Evolutionary conservation across 2,888 invertebrate species (phyloP).

Genomic region (Chelonus formosanus): DNA sequence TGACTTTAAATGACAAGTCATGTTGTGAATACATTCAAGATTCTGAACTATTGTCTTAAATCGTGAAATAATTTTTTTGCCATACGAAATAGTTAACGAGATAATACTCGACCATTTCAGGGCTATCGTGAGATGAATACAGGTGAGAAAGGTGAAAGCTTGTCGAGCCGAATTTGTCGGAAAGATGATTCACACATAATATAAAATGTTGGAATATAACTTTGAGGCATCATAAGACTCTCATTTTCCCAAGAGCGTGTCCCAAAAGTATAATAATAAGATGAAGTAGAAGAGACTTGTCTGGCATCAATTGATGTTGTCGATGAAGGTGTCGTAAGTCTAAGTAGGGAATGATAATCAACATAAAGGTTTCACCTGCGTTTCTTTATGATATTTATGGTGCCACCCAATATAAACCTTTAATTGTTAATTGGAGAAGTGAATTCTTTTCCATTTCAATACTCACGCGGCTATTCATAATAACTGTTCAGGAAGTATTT

Average conservation of each 20-base stretch:
- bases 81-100: too few relatives aligned
- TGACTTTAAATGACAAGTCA: too few relatives aligned
- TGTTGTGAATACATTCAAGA: too few relatives aligned
- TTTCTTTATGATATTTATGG: not conserved
- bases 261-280: not conserved
- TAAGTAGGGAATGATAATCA: not conserved
- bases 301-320: conserved; percentile 1
- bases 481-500: conserved; percentile 19
- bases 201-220: conserved; percentile 3
- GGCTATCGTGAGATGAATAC: not conserved
- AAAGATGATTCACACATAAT: not conserved
- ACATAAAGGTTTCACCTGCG: conserved; percentile 7
- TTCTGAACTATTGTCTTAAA: too few relatives aligned
- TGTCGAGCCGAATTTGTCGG: conserved; percentile 9
- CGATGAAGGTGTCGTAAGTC: conserved; percentile 5
- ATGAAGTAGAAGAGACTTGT: not conserved
- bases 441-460: not conserved
- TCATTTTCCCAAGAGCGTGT: conserved; percentile 1
- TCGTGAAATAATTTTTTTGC: too few relatives aligned
- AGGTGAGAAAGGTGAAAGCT: conserved; percentile 11
- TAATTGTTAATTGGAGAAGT: too few relatives aligned
- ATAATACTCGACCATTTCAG: too few relatives aligned
- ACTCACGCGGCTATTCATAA: not conserved
- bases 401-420: too few relatives aligned
- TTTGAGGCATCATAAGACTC: not conserved